These are phyloP conservation scores for Torymus auratus DNA, from an alignment of 2,888 invertebrate species.

Conservation along the genomic window DNA sequence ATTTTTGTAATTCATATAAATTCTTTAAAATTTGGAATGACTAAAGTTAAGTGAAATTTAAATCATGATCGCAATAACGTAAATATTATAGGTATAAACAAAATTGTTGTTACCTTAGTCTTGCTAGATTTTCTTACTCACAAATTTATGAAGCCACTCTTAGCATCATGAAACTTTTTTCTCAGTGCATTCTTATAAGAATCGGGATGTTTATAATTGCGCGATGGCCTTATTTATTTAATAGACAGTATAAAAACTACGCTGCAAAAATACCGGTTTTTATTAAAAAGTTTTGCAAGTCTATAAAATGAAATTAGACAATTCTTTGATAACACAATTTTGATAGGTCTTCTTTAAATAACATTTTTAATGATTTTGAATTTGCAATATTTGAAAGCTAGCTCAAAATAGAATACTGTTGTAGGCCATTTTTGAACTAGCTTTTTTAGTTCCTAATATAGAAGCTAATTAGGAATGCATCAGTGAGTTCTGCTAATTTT, in stretches of 20 bases:
- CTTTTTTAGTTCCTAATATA: background rate
- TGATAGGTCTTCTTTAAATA: background rate
- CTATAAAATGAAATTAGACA: conserved; percentile 31
- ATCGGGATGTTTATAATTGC: background rate
- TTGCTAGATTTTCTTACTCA: too few species aligned
- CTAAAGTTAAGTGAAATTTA: too few species aligned
- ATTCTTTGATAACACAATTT: conserved; percentile 6
- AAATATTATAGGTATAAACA: too few species aligned
- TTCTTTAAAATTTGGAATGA: too few species aligned
- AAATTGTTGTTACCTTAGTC: too few species aligned
- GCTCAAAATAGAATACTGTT: background rate
- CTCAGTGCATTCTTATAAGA: background rate
- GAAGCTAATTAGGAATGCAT: too few species aligned
- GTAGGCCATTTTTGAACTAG: conserved; percentile 35
- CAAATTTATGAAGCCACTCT: background rate
- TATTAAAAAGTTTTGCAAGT: conserved; percentile 34
- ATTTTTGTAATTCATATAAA: too few species aligned
- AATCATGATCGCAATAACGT: too few species aligned
- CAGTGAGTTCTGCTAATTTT: background rate
- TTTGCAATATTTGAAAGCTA: background rate
- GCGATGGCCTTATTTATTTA: conserved; percentile 25
- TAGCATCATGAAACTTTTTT: background rate
- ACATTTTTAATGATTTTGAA: conserved; percentile 3
- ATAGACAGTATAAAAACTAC: conserved; percentile 53
- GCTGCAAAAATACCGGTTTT: conserved; percentile 53